Percentiles rank a stretch among this genome's conserved stretches.
Conservation (phyloP, 2,113 vertebrate genomes). For the Nannobrachium achirus region DNA sequence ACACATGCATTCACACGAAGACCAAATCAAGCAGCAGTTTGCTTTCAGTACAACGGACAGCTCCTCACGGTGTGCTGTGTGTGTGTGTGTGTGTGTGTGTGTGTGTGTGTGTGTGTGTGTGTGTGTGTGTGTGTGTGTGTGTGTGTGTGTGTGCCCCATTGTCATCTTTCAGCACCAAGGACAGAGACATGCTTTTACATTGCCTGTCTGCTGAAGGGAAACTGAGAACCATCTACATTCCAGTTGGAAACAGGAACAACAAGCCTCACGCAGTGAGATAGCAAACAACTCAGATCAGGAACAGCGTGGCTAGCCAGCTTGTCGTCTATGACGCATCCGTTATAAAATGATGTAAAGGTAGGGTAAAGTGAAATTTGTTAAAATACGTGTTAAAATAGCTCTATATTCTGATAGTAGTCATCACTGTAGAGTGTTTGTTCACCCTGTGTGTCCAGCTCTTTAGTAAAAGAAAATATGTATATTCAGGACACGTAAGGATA, state of each 20-base stretch:
- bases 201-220: not conserved
- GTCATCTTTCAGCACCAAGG: conserved; percentile 56
- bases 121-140: too few relatives aligned
- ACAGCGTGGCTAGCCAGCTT: conserved; percentile 1
- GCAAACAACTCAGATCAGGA: conserved; percentile 29
- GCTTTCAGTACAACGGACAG: conserved; percentile 55
- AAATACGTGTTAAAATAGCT: too few relatives aligned
- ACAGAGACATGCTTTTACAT: conserved; percentile 30
- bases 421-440: too few relatives aligned
- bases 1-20: not conserved
- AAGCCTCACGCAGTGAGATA: not conserved
- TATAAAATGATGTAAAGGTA: too few relatives aligned
- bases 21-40: not conserved
- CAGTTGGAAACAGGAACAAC: conserved; percentile 1
- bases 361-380: too few relatives aligned
- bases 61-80: conserved; percentile 22
- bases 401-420: too few relatives aligned
- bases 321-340: conserved; percentile 21
- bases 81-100: too few relatives aligned
- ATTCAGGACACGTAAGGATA: too few relatives aligned
- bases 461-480: too few relatives aligned
- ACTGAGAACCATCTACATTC: not conserved
- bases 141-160: conserved; percentile 31
- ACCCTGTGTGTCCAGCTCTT: too few relatives aligned
- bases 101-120: too few relatives aligned